Evolutionary conservation across 1,140 invertebrate species (phyloP), one percentile per base, ranked within the genome.

Genomic region (Nomia melanderi): DNA sequence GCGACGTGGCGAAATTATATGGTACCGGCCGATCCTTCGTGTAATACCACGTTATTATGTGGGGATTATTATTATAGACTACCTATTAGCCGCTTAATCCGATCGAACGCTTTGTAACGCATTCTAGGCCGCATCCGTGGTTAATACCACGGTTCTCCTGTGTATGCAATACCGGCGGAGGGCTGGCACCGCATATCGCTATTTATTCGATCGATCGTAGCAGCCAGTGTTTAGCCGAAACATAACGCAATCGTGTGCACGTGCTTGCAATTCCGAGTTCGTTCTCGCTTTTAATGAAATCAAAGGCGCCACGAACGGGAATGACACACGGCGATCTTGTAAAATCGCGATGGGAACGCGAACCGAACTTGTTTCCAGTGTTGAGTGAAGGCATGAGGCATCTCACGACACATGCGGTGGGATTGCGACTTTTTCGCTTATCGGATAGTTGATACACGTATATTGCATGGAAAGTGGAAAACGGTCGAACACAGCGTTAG

Each of bases 21-120:
- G 78, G 82, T 83, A 17, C 41, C 41, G 25, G 41, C 39, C 82
- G 78, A 84, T 83, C 82, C 78, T 84, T 69, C 54, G 25, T 74
- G 82, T 84, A 84, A 84, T 84, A 84, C 73, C 82, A 84, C 83
- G 82, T 84, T 84, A 84, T 84, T 84, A 84, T 54, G 78, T 63
- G 78, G 69, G 69, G 83, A 84, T 84, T 84, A 84, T 84, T 84
- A 84, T 84, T 84, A 84, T 84, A 84, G 83, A 84, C 82, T 83
- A 82, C 78, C 78, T 84, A 84, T 84, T 84, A 84, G 78, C 78
- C 82, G 82, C 73, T 84, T 84, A 84, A 84, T 84, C 83, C 83
- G 83, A 84, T 84, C 83, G 83, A 84, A 78, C 83, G 83, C 82
- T 84, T 84, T 84, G 83, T 84, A 84, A 84, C 82, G 82, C 74